Percentiles rank a stretch among this genome's conserved stretches.
Evolutionary conservation across 2,113 vertebrate species (phyloP).

Genomic region (Tretioscincus oriximinensis): DNA sequence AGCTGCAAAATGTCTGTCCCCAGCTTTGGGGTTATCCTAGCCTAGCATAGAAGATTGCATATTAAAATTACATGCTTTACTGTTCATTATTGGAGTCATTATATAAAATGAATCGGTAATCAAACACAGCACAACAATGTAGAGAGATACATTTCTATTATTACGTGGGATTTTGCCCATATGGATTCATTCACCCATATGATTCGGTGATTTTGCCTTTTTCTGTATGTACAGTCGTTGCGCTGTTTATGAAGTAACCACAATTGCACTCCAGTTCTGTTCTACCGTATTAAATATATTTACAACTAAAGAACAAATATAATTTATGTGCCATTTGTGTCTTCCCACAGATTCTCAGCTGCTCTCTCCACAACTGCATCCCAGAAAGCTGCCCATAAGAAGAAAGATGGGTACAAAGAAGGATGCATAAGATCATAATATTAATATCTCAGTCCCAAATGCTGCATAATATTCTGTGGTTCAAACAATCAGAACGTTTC

Average conservation of each 20-base stretch:
- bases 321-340: slow-evolving; percentile 78
- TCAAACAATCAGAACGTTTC: slow-evolving; percentile 41
- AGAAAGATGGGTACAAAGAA: slow-evolving; percentile 65
- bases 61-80: no score
- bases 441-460: slow-evolving; percentile 52
- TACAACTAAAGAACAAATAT: slow-evolving; percentile 75
- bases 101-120: no score
- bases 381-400: slow-evolving; percentile 69
- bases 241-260: slow-evolving; percentile 57
- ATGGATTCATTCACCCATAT: slow-evolving; percentile 57
- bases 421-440: slow-evolving; percentile 57
- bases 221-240: slow-evolving; percentile 52
- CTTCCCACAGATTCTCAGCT: slow-evolving; percentile 75
- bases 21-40: no score
- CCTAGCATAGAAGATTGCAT: no score
- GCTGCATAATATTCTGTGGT: slow-evolving; percentile 38
- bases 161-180: not conserved
- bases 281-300: slow-evolving; percentile 72
- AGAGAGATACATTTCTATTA: no score
- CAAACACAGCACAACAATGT: no score
- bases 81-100: no score
- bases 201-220: slow-evolving; percentile 55
- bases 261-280: slow-evolving; percentile 64
- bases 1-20: no score
- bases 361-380: slow-evolving; percentile 67